phyloP scores from a whole-genome alignment of 92 coral and sea anemone species.

The Umimayanthus kanabou region DNA sequence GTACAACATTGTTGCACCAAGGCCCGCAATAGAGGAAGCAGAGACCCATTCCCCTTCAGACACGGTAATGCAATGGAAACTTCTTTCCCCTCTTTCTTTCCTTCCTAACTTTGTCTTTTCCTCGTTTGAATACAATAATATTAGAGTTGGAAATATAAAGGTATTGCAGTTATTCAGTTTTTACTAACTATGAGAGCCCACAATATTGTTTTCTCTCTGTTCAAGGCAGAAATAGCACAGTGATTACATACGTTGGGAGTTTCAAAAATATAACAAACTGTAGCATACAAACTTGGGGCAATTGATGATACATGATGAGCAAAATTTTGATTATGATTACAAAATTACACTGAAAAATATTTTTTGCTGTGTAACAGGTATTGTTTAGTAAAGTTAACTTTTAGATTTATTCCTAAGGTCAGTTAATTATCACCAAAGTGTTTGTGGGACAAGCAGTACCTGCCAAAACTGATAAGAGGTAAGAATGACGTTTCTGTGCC shows the following conservation, averaged over 20 bases:
- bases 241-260: too few species aligned
- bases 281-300: too few species aligned
- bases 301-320: not conserved
- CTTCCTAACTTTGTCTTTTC: not conserved
- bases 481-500: conserved; percentile 1
- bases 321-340: too few species aligned
- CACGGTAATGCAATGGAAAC: conserved; percentile 64
- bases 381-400: not conserved
- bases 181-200: not conserved
- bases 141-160: not conserved
- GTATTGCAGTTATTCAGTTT: not conserved
- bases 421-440: conserved; percentile 87
- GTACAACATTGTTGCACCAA: conserved; percentile 53
- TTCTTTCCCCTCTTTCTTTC: not conserved
- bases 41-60: conserved; percentile 83
- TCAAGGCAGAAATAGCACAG: too few species aligned
- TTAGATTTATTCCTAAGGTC: conserved; percentile 59
- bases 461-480: conserved; percentile 68
- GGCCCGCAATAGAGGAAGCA: conserved; percentile 60
- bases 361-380: not conserved
- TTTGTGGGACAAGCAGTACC: conserved; percentile 81
- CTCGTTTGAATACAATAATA: not conserved
- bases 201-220: not conserved
- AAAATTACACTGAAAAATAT: not conserved
- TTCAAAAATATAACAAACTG: too few species aligned